Evolutionary conservation across 2,888 invertebrate species (phyloP).

Genomic region (Priocnemis perturbator): DNA sequence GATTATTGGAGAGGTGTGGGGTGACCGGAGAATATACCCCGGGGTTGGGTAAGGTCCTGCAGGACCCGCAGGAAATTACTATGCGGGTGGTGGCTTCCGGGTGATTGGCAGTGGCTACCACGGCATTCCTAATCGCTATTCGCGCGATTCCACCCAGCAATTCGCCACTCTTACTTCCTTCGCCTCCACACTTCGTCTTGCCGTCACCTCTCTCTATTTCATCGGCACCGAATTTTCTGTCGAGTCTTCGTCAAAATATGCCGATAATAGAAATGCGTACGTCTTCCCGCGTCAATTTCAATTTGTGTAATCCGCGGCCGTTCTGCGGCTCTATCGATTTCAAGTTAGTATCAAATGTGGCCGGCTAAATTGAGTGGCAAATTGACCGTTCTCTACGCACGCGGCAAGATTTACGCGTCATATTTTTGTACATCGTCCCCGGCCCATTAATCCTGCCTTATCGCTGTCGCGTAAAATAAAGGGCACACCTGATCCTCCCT

Average conservation of each 20-base stretch:
- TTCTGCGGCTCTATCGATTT: constrained; percentile 3
- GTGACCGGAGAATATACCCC: constrained; percentile 33
- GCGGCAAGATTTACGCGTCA: constrained; percentile 13
- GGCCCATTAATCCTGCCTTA: constrained; percentile 4
- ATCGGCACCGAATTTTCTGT: too few relatives aligned
- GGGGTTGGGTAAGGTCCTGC: constrained; percentile 37
- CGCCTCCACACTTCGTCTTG: constrained; percentile 7
- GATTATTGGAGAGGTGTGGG: constrained; percentile 43
- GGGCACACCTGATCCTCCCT: constrained; percentile 6
- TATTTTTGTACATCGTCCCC: neutral
- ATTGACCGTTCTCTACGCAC: constrained; percentile 1
- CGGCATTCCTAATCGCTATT: constrained; percentile 60
- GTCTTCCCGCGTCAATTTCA: too few relatives aligned
- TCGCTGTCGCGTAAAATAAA: constrained; percentile 2
- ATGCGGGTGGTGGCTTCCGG: constrained; percentile 59
- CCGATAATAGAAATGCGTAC: too few relatives aligned
- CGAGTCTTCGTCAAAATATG: too few relatives aligned
- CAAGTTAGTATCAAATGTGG: constrained; percentile 4
- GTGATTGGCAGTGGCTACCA: constrained; percentile 65
- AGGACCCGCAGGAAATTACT: constrained; percentile 60
- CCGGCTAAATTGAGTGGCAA: too few relatives aligned
- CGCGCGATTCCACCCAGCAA: constrained; percentile 41
- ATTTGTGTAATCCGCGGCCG: neutral
- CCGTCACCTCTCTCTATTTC: constrained; percentile 5
- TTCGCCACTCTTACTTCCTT: constrained; percentile 15